Percentiles rank a stretch among this genome's conserved stretches.
phyloP scores from a whole-genome alignment of 64 coral and sea anemone species.

The Cladopsammia gracilis region DNA sequence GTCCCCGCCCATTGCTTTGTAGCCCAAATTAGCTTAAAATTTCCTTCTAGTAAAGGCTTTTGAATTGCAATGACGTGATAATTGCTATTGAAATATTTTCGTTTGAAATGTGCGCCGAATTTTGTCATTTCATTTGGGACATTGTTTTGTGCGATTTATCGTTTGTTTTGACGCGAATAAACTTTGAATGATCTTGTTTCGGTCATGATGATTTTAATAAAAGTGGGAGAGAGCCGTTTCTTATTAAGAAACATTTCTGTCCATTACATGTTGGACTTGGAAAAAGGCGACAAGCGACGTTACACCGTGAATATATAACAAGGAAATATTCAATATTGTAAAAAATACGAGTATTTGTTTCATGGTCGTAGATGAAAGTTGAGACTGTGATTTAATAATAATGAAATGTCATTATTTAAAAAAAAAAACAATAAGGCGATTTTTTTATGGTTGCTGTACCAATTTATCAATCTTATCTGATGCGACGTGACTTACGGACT shows the following conservation, averaged over 20 bases:
- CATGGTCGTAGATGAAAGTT: no score
- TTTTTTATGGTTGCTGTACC: no score
- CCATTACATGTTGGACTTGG: not conserved
- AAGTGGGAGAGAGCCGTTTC: not conserved
- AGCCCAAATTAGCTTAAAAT: slow-evolving; percentile 53
- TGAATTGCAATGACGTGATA: slow-evolving; percentile 27
- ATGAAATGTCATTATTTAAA: no score
- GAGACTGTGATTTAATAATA: not conserved
- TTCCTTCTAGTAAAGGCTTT: slow-evolving; percentile 60
- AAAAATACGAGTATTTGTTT: no score
- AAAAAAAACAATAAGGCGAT: no score
- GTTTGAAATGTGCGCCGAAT: slow-evolving; percentile 34
- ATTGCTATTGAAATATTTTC: slow-evolving; percentile 42
- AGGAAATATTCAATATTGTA: no score
- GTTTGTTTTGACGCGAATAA: not conserved
- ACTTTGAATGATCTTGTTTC: not conserved
- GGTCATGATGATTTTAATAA: not conserved
- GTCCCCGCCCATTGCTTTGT: slow-evolving; percentile 61
- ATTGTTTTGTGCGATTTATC: not conserved
- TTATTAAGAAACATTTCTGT: not conserved
- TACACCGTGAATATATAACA: no score
- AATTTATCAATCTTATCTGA: no score
- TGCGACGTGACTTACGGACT: no score
- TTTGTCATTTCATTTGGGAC: not conserved
- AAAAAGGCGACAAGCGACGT: not conserved